Evolutionary conservation across 2,888 invertebrate genomes (phyloP).

Genomic region (Hesperia comma): DNA sequence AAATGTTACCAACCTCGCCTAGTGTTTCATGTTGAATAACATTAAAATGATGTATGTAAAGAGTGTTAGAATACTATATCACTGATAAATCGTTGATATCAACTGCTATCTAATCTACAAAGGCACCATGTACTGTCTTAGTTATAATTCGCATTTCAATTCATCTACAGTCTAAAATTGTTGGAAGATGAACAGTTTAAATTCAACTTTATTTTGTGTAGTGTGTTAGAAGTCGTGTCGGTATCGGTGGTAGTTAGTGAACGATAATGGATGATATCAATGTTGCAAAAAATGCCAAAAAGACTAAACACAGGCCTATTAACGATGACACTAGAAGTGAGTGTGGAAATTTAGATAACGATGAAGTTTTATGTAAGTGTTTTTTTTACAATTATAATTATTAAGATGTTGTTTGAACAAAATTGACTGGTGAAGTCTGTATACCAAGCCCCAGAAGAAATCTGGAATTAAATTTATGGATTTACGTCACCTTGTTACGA

Average conservation of each 20-base stretch:
- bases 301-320: conserved; percentile 66
- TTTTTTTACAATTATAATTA: conserved; percentile 34
- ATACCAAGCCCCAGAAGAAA: too few species aligned
- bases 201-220: conserved; percentile 41
- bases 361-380: conserved; percentile 62
- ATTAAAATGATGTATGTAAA: conserved; percentile 8
- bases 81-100: conserved; percentile 35
- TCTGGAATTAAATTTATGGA: too few species aligned
- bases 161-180: conserved; percentile 56
- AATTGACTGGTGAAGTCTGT: too few species aligned
- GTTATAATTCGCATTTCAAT: conserved; percentile 67
- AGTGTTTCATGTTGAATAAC: conserved; percentile 9
- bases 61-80: conserved; percentile 24
- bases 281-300: conserved; percentile 52
- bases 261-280: conserved; percentile 65
- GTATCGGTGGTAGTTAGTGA: conserved; percentile 38
- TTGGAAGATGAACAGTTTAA: conserved; percentile 45
- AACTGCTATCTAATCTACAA: conserved; percentile 70
- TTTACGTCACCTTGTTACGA: too few species aligned
- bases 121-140: conserved; percentile 70
- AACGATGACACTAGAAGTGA: conserved; percentile 77
- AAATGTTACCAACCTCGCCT: not conserved
- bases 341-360: conserved; percentile 64
- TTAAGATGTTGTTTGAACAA: not conserved
- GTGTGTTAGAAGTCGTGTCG: conserved; percentile 38